Percentiles rank a stretch among this genome's conserved stretches.
phyloP scores from a whole-genome alignment of 2,888 invertebrate species.

The Drosophila pseudotakahashii region DNA sequence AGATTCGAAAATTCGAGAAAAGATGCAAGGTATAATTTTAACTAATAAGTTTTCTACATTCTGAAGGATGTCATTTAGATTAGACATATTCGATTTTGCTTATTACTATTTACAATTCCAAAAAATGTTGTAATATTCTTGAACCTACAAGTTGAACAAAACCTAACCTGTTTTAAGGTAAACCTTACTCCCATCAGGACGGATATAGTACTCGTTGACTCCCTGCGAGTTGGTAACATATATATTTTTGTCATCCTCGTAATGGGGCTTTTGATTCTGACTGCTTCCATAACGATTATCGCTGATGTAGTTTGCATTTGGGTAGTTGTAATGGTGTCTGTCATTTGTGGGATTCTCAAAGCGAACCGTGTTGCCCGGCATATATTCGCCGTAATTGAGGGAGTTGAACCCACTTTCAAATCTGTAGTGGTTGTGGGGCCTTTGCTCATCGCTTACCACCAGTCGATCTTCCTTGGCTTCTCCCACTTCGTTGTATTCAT shows the following conservation, averaged over 20 bases:
- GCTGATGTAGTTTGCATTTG: slow-evolving; percentile 67
- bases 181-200: slow-evolving; percentile 79
- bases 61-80: background rate
- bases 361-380: slow-evolving; percentile 46
- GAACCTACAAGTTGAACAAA: background rate
- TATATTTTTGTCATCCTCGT: slow-evolving; percentile 79
- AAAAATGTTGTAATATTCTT: background rate
- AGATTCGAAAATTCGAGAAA: too few species aligned
- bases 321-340: slow-evolving; percentile 62
- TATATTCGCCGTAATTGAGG: slow-evolving; percentile 63
- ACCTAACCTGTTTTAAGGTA: slow-evolving; percentile 65
- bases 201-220: slow-evolving; percentile 81
- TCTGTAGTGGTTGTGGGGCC: slow-evolving; percentile 58
- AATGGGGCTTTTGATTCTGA: slow-evolving; percentile 47
- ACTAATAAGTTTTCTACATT: background rate
- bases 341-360: slow-evolving; percentile 11
- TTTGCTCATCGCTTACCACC: slow-evolving; percentile 65
- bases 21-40: background rate
- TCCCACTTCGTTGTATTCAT: slow-evolving; percentile 49
- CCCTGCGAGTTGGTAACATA: slow-evolving; percentile 82
- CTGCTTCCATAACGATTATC: slow-evolving; percentile 68
- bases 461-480: slow-evolving; percentile 58
- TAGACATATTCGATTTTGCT: background rate
- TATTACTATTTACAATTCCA: background rate
- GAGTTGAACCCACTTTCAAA: slow-evolving; percentile 49